These are phyloP conservation scores for Psephotus haematonotus DNA, from an alignment of 2,113 vertebrate species.

Conservation along the genomic window DNA sequence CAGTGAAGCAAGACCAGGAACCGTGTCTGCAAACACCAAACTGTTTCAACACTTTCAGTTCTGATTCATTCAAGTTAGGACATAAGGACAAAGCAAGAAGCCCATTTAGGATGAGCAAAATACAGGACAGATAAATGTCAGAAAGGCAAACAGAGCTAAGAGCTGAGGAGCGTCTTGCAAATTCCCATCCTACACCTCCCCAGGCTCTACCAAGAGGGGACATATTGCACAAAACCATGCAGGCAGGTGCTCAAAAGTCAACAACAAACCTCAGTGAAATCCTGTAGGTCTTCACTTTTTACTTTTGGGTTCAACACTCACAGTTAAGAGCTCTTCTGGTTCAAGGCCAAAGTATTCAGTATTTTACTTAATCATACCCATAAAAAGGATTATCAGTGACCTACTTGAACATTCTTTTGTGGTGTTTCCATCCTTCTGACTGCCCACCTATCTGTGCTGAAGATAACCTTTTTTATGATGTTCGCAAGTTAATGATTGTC, in stretches of 20 bases:
- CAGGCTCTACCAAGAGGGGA: neutral
- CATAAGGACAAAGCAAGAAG: neutral
- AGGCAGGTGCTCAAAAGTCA: neutral
- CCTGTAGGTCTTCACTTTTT: neutral
- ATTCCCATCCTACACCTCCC: neutral
- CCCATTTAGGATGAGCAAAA: neutral
- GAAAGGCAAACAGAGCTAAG: neutral
- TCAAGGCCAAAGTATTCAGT: slow-evolving; percentile 28
- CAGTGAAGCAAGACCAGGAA: neutral
- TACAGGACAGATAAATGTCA: neutral
- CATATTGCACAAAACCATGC: neutral
- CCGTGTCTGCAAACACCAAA: neutral
- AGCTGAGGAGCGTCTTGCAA: neutral
- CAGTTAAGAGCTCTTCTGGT: neutral
- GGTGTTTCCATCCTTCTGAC: neutral
- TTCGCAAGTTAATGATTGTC: slow-evolving; percentile 42
- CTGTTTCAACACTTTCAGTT: neutral
- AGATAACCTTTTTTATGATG: slow-evolving; percentile 11
- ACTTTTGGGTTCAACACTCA: neutral
- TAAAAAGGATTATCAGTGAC: slow-evolving; percentile 39
- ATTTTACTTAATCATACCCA: neutral
- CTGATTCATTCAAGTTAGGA: neutral
- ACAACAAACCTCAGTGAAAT: neutral
- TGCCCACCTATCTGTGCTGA: neutral
- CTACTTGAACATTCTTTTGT: neutral